A percentile compares a stretch with the other conserved stretches of the same genome.
Evolutionary conservation across 2,888 invertebrate species (phyloP).

Genomic region (Amphipoea lucens): DNA sequence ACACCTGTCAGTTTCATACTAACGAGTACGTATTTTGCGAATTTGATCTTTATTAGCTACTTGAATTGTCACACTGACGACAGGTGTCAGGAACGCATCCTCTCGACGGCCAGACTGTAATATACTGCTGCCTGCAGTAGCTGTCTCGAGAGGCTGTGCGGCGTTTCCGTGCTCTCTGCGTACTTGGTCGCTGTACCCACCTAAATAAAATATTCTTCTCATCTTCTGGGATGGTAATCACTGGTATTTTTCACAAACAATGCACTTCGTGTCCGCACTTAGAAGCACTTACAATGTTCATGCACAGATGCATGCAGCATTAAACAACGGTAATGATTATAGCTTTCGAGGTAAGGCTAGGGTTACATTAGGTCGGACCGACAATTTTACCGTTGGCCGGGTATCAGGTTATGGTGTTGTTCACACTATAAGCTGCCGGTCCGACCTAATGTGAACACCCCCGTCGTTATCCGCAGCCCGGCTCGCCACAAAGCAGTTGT

Average conservation of each 20-base stretch:
- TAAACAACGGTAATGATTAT: background rate
- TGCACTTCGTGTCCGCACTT: background rate
- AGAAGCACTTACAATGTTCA: background rate
- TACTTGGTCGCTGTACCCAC: constrained; percentile 7
- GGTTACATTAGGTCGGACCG: no score
- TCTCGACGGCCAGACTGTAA: background rate
- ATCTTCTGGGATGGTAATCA: background rate
- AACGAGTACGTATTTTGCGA: background rate
- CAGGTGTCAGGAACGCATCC: background rate
- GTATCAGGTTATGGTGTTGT: no score
- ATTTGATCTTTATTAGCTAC: background rate
- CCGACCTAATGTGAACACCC: no score
- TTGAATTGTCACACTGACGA: background rate
- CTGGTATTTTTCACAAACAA: constrained; percentile 6
- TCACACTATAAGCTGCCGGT: no score
- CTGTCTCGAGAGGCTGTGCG: background rate
- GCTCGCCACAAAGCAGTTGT: no score
- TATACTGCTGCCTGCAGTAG: background rate
- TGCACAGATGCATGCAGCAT: background rate
- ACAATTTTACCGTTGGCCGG: no score
- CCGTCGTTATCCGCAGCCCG: no score
- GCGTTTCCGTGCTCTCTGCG: no score
- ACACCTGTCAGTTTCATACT: background rate
- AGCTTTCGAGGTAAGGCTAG: background rate
- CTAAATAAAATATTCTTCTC: background rate